Conservation (phyloP, 2,113 vertebrate genomes). For the Riparia riparia region DNA sequence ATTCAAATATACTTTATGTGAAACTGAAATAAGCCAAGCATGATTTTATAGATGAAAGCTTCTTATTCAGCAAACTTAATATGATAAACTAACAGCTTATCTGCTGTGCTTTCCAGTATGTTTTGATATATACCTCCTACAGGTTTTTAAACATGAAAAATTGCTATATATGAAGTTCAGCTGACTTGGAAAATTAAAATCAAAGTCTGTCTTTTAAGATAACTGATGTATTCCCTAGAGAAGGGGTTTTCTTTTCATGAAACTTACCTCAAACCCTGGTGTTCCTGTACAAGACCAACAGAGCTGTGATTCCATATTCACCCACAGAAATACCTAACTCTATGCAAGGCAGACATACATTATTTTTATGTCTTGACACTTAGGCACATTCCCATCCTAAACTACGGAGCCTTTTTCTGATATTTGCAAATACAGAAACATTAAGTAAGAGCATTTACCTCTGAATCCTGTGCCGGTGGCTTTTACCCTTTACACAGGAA, state of each 20-base stretch:
- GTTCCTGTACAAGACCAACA: not conserved
- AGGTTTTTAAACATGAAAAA: conserved; percentile 35
- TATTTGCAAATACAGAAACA: not conserved
- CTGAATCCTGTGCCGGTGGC: not conserved
- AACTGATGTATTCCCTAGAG: not conserved
- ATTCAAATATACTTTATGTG: not conserved
- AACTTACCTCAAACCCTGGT: not conserved
- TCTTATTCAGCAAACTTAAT: not conserved
- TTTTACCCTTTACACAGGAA: conserved; percentile 1
- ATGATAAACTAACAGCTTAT: not conserved
- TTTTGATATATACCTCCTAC: conserved; percentile 2
- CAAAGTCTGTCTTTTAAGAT: not conserved
- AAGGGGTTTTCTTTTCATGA: not conserved
- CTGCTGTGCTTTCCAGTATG: not conserved
- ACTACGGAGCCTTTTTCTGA: not conserved
- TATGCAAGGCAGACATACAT: not conserved
- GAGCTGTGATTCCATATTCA: not conserved
- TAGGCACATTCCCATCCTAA: not conserved
- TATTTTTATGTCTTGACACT: not conserved
- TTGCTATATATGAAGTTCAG: not conserved
- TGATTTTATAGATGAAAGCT: not conserved
- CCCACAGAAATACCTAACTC: not conserved
- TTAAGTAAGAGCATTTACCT: conserved; percentile 67
- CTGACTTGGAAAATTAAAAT: conserved; percentile 32
- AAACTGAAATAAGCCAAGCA: not conserved